Percentiles rank a stretch among this genome's conserved stretches.
phyloP scores from a whole-genome alignment of 2,797 vertebrate genomes.

The Chaunax sp. region DNA sequence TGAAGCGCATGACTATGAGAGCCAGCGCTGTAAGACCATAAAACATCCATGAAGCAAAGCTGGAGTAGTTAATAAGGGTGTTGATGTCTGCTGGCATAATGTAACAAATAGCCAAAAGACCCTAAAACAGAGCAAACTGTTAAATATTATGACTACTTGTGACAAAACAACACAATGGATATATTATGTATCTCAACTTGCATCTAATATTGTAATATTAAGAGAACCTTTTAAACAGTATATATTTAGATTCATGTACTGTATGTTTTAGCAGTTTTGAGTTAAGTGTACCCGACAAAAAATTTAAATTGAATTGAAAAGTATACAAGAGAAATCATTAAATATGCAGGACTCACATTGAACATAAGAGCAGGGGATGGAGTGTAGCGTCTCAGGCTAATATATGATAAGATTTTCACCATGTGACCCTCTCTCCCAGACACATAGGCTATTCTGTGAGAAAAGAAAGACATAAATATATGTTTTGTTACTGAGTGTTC shows the following conservation, averaged over 20 bases:
- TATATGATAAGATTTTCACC: slow-evolving; percentile 92
- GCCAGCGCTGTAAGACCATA: slow-evolving; percentile 86
- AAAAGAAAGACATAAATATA: slow-evolving; percentile 33
- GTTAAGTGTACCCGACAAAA: background rate
- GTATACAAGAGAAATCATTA: background rate
- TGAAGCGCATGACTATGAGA: slow-evolving; percentile 95
- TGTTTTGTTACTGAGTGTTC: background rate
- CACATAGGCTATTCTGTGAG: slow-evolving; percentile 88
- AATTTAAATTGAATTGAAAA: background rate
- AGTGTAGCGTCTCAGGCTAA: slow-evolving; percentile 87
- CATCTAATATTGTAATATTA: too few species aligned
- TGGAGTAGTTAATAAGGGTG: slow-evolving; percentile 95
- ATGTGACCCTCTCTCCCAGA: slow-evolving; percentile 94
- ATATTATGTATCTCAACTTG: too few species aligned
- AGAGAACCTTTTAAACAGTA: too few species aligned
- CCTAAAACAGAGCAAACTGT: slow-evolving; percentile 74
- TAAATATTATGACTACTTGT: too few species aligned
- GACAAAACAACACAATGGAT: too few species aligned
- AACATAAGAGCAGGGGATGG: slow-evolving; percentile 93
- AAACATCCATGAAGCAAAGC: slow-evolving; percentile 94
- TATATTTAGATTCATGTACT: too few species aligned
- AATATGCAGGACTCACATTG: slow-evolving; percentile 84
- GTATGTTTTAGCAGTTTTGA: too few species aligned
- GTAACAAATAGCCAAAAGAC: slow-evolving; percentile 86
- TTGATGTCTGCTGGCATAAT: slow-evolving; percentile 92